Base-by-base conservation (phyloP, 1,140 invertebrate species). In the Sipha flava region DNA sequence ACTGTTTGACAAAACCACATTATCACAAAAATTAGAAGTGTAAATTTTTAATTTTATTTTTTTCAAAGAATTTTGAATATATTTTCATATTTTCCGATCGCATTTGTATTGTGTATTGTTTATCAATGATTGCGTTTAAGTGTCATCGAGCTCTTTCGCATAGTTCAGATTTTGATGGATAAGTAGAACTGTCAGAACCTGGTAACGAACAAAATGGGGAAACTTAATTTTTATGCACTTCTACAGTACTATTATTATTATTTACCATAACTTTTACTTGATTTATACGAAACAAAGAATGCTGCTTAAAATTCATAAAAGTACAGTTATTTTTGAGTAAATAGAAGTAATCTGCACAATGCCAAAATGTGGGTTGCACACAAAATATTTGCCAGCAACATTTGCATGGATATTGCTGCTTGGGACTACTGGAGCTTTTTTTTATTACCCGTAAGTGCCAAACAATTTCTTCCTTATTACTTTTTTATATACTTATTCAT, bases 321-420 rank as follows among this genome's bases (percentile, higher is more conserved):
- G 68, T 31, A 45, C 18, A 31, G 45, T 49, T 14, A 49, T 49
- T 75, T 75, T 57, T 52, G 3, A 77, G 49, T 77, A 12, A 77
- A 21, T 26, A 49, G n/a, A 43, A 57, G 12, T 26, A 54, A 77
- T 59, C 21, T 57, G 37, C 52, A 77, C 54, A 73, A 95, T 95
- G 93, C 92, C 93, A 89, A 93, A 93, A 93, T 95, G 94, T 89
- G 93, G 94, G 89, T 91, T 93, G 85, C 94, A 93, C 87, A 95
- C 93, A 85, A 93, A 93, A 89, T 95, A 94, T 88, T 92, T 98
- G 88, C 97, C 97, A 86, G 96, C 96, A 85, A 93, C 94, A 84
- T 94, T 97, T 88, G 96, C 97, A 84, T 99, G 97, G 97, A 91
- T 91, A 81, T 88, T 98, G 84, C 89, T 98, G 82, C 88, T 98